phyloP scores from a whole-genome alignment of 1,140 invertebrate genomes.

The Temnothorax longispinosus region DNA sequence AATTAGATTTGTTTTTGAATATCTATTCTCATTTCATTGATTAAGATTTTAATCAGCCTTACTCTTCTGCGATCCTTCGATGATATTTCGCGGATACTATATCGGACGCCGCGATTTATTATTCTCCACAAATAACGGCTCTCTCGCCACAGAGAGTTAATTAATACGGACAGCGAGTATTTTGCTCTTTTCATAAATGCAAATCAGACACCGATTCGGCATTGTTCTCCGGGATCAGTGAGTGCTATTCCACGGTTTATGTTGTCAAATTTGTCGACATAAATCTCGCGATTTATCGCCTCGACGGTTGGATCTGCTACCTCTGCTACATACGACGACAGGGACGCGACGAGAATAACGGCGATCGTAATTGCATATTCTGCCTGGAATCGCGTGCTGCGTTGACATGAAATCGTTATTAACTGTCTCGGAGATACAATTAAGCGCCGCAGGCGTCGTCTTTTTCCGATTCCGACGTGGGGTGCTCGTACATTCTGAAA shows the following conservation, averaged over 20 bases:
- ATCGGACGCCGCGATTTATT: constrained; percentile 30
- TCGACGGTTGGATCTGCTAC: constrained; percentile 19
- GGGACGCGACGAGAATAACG: constrained; percentile 51
- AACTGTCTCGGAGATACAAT: constrained; percentile 31
- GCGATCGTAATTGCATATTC: constrained; percentile 52
- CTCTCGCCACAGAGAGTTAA: constrained; percentile 17
- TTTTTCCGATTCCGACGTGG: constrained; percentile 25
- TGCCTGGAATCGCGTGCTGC: constrained; percentile 9
- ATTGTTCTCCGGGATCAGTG: constrained; percentile 49
- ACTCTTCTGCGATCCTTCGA: neutral
- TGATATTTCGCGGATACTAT: neutral
- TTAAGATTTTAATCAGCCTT: neutral
- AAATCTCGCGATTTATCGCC: constrained; percentile 57
- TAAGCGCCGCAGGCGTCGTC: constrained; percentile 17
- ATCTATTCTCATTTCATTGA: neutral
- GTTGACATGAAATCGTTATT: constrained; percentile 56
- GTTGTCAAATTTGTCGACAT: constrained; percentile 57
- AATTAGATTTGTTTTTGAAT: neutral
- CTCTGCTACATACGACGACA: constrained; percentile 22
- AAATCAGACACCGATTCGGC: constrained; percentile 50
- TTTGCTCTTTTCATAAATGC: constrained; percentile 46
- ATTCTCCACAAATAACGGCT: constrained; percentile 30
- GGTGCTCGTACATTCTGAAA: neutral
- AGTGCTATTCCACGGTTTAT: constrained; percentile 43
- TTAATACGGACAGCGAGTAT: constrained; percentile 42